Base-by-base conservation (phyloP, 2,797 vertebrate genomes). In the Lutjanus argentimaculatus region DNA sequence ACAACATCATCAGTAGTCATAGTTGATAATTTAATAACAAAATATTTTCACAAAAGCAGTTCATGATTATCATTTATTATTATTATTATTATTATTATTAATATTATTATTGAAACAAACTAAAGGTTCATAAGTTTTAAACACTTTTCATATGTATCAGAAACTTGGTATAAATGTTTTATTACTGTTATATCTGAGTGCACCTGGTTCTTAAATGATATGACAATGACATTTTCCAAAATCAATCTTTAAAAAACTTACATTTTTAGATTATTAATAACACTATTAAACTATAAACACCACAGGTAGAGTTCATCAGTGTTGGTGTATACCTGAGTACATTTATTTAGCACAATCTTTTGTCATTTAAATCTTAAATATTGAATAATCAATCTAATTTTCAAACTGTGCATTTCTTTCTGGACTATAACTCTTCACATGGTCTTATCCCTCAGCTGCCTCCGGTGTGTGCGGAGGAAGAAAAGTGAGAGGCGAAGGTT, bases 401-500 rank as follows among this genome's bases (percentile, higher is more conserved):
- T 48, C 17, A 80, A 68, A 21, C 25, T 22, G 45, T 10, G 2
- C 13, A 11, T 16, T 55, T 14, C 53, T 52, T 42, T 73, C 48
- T 73, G 21, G 13, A 43, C 21, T 45, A 14, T 45, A 85, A 55
- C 51, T 78, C n/a, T 36, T 62, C 22, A 43, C 48, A 30, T 45
- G 42, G 21, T 49, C 13, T 61, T 5, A 56, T 59, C 56, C 13
- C 13, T n/a, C 22, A 74, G 82, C 59, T 66, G 30, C 4, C 55
- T 66, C 12, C 6, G 80, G 57, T 78, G 25, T 19, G 10, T 6
- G 63, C 61, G 63, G 64, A 45, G 62, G 55, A 79, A 84, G 59
- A 84, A 85, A 80, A 85, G 69, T 49, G 73, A 66, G 22, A 87
- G 55, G 72, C 22, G 21, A 80, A 72, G 70, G 69, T 80, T 85